phyloP scores from a whole-genome alignment of 2,888 invertebrate species.

The Unio delphinus region DNA sequence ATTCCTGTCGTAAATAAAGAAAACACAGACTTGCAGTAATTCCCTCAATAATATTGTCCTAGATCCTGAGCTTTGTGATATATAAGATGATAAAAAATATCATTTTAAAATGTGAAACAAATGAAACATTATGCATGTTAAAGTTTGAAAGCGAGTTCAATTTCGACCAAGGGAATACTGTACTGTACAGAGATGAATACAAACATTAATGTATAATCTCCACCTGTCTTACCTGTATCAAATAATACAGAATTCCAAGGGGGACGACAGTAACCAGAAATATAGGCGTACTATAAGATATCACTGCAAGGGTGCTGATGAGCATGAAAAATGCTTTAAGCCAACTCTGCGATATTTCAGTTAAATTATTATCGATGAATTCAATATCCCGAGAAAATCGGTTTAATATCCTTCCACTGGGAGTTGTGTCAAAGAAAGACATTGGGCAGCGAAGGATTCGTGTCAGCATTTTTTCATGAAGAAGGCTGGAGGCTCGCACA shows the following conservation, averaged over 20 bases:
- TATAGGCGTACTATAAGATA: slow-evolving; percentile 65
- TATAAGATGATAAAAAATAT: no score
- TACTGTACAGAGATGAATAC: background rate
- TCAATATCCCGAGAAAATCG: slow-evolving; percentile 54
- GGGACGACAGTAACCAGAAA: slow-evolving; percentile 60
- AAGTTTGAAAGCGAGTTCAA: no score
- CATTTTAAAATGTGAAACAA: no score
- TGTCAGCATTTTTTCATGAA: slow-evolving; percentile 52
- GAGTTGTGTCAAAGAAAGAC: slow-evolving; percentile 71
- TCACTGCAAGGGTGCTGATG: slow-evolving; percentile 65
- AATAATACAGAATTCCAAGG: slow-evolving; percentile 63
- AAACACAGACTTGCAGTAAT: no score
- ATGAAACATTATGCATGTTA: no score
- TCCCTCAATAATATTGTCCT: no score
- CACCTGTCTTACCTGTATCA: slow-evolving; percentile 61
- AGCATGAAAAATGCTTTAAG: slow-evolving; percentile 49
- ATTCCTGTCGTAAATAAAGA: no score
- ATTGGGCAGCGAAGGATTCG: slow-evolving; percentile 61
- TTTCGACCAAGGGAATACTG: no score
- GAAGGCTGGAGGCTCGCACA: slow-evolving; percentile 55
- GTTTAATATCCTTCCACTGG: slow-evolving; percentile 70
- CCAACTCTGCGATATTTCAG: slow-evolving; percentile 34
- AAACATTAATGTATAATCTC: background rate
- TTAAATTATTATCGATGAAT: slow-evolving; percentile 47
- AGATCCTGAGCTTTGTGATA: no score